Percentiles rank a stretch among this genome's conserved stretches.
Conservation (phyloP, 2,888 invertebrate species). For the Phyto melanocephala region DNA sequence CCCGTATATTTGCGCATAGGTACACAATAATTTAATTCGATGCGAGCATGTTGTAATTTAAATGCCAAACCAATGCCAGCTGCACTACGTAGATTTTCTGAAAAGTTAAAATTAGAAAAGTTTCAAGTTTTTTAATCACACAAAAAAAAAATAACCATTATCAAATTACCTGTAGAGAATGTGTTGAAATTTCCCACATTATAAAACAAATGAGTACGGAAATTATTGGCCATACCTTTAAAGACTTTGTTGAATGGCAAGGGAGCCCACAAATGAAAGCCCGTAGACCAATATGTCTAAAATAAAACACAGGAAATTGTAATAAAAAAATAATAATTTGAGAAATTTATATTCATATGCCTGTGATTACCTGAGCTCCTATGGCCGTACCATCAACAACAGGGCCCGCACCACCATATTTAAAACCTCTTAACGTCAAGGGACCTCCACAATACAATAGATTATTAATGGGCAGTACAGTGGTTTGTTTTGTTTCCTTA, state of each 20-base stretch:
- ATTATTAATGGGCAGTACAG: constrained; percentile 74
- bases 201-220: constrained; percentile 93
- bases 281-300: constrained; percentile 91
- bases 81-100: constrained; percentile 84
- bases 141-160: not conserved
- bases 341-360: not conserved
- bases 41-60: constrained; percentile 89
- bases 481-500: constrained; percentile 73
- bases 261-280: constrained; percentile 92
- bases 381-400: constrained; percentile 87
- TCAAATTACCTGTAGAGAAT: constrained; percentile 73
- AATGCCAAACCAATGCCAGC: constrained; percentile 92
- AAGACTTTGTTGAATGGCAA: constrained; percentile 91
- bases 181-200: constrained; percentile 90
- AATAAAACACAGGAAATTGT: constrained; percentile 57
- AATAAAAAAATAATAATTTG: not conserved
- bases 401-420: constrained; percentile 91
- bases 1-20: constrained; percentile 84
- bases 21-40: constrained; percentile 96
- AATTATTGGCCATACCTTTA: constrained; percentile 89
- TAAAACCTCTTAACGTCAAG: constrained; percentile 91
- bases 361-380: constrained; percentile 84
- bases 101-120: not conserved
- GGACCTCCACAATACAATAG: constrained; percentile 87
- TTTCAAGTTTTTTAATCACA: not conserved